Evolutionary conservation across 2,113 vertebrate species (phyloP), one percentile per base, ranked within the genome.

Genomic region (Colossoma macropomum): DNA sequence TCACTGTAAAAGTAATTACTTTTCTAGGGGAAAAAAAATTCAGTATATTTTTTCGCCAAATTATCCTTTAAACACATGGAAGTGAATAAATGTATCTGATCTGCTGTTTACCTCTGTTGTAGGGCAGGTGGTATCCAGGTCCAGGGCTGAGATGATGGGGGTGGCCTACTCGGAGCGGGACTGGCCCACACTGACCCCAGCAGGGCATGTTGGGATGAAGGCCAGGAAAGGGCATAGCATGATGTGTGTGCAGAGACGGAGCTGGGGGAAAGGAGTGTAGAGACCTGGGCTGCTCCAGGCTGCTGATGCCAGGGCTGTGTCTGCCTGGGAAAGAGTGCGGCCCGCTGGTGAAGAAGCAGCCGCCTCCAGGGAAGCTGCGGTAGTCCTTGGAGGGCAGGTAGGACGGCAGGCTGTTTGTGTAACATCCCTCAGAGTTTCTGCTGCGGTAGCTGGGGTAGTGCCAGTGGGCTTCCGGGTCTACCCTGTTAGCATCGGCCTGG

Each of bases 281-380:
- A 25, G 89, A 86, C 2, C 70, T 52, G 5, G 89, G 88, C 69
- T 65, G 79, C 23, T 90, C 89, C 81, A 90, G 72, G 63, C 85
- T 86, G 56, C 52, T 52, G 17, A 82, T 9, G 76, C 85, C 87
- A 27, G 52, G 32, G 50, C 81, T 86, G 34, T 80, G 56, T 32
- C 34, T 66, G 59, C 79, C 66, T 0, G 76, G 81, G 7, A 84
- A 78, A 3, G 87, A 87, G 25, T 54, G 78, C 52, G 76, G 41
- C 19, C 79, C 48, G 38, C 69, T 79, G 60, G 50, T 66, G 16
- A 30, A 52, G 45, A 60, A 71, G 2, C 59, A 38, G 70, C 60
- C 38, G 1, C n/a, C 48, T 0, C 80, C 72, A 17, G 68, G 27
- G 73, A 74, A 79, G n/a, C 85, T 75, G 23, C 71, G 50, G 74